Evolutionary conservation across 1,140 invertebrate genomes (phyloP).

Genomic region (Lerema accius): DNA sequence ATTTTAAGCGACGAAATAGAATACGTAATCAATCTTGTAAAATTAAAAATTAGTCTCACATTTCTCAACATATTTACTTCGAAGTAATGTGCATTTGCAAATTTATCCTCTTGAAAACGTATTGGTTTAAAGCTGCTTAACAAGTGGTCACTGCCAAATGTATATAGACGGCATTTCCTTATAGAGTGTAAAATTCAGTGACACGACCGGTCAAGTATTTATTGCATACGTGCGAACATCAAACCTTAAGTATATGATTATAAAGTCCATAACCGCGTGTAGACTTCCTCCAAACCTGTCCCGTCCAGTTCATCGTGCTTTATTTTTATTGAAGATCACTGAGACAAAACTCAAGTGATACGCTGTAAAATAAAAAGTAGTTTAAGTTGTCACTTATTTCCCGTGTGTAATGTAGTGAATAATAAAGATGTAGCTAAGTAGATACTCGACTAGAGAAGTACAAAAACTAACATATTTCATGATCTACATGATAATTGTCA

Average conservation of each 20-base stretch:
- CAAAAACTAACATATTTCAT: too few relatives aligned
- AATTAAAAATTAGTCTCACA: too few relatives aligned
- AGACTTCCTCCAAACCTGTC: slow-evolving; percentile 54
- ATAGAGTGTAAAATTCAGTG: slow-evolving; percentile 68
- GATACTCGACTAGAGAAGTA: too few relatives aligned
- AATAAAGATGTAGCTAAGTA: too few relatives aligned
- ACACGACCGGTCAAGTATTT: slow-evolving; percentile 52
- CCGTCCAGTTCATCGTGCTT: slow-evolving; percentile 54
- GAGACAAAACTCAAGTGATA: neutral
- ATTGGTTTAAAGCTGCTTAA: slow-evolving; percentile 18
- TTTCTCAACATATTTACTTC: too few relatives aligned
- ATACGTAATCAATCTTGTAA: too few relatives aligned
- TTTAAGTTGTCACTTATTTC: neutral
- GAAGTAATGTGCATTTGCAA: too few relatives aligned
- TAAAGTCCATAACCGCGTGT: slow-evolving; percentile 60
- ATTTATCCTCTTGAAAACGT: too few relatives aligned
- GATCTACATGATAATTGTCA: neutral
- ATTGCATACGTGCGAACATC: slow-evolving; percentile 56
- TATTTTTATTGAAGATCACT: slow-evolving; percentile 34
- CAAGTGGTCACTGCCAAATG: slow-evolving; percentile 74
- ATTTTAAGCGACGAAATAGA: too few relatives aligned
- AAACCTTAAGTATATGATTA: slow-evolving; percentile 45
- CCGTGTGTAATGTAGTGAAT: neutral
- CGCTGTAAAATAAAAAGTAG: neutral
- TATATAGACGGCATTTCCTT: slow-evolving; percentile 71